Evolutionary conservation across 2,888 invertebrate genomes (phyloP), one percentile per base, ranked within the genome.

Genomic region (Protodeltote pygarga): DNA sequence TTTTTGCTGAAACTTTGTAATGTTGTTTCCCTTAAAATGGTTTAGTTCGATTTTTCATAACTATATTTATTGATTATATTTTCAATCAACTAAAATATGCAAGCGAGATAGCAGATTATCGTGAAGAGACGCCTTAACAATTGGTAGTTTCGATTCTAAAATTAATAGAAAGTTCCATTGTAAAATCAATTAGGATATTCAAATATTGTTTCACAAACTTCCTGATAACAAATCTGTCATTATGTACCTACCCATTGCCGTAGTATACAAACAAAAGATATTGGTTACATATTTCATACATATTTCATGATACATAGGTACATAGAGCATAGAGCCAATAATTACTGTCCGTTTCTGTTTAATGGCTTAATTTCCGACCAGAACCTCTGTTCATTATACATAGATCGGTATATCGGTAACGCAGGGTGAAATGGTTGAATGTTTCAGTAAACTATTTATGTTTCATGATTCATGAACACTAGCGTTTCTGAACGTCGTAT

Each of bases 161-260:
- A 25, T 37, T 34, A 42, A 15, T 25, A 44, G 47, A 51, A 48
- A 45, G 31, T 62, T 37, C 25, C 25, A 23, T 21, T 37, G 24
- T 28, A 28, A 23, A 41, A 59, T 46, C 47, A 59, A 65, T 55
- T 55, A 31, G 42, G 34, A 24, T 41, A 49, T 50, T 38, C 63
- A 60, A 63, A 66, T 66, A 66, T 57, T 66, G 53, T 54, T 53
- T 17, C 3, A 31, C 39, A 34, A 54, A 63, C 49, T 58, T 49
- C 23, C 19, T 50, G 38, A 46, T 55, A 41, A 66, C 41, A 41
- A 63, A 39, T 40, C 49, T 49, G 39, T 37, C 14, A 48, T 32
- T 63, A 45, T 48, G 40, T 41, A 42, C 35, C n/a, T n/a, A n/a
- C 3, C 21, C n/a, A n/a, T n/a, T n/a, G n/a, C n/a, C n/a, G n/a